Conservation (phyloP, 2,888 invertebrate species). For the Diachrysia chrysitis region DNA sequence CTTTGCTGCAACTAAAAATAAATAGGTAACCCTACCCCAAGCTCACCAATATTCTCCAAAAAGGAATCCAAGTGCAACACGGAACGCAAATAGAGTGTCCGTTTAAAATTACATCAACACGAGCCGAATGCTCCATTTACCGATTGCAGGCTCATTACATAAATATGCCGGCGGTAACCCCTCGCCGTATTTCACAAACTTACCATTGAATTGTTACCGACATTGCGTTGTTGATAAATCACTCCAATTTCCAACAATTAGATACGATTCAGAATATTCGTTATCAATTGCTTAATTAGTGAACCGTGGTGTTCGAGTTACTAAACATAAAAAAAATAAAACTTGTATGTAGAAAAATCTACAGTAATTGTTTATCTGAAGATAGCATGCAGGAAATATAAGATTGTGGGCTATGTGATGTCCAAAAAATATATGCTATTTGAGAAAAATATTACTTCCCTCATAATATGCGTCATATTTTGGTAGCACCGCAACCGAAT, state of each 20-base stretch:
- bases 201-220: slow-evolving; percentile 64
- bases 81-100: not conserved
- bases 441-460: too few relatives aligned
- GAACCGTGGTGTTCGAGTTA: slow-evolving; percentile 19
- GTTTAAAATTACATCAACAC: slow-evolving; percentile 47
- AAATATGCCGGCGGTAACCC: slow-evolving; percentile 31
- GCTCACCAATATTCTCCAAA: not conserved
- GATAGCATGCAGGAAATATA: too few relatives aligned
- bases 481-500: not conserved
- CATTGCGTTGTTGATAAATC: slow-evolving; percentile 58
- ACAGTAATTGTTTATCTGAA: too few relatives aligned
- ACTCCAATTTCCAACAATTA: slow-evolving; percentile 58
- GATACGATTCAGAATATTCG: slow-evolving; percentile 52
- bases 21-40: not conserved
- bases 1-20: too few relatives aligned
- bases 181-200: slow-evolving; percentile 70
- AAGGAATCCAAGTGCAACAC: slow-evolving; percentile 9
- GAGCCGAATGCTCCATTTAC: slow-evolving; percentile 50
- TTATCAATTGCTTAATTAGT: slow-evolving; percentile 44
- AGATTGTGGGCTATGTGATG: too few relatives aligned
- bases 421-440: too few relatives aligned
- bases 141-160: slow-evolving; percentile 66
- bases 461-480: too few relatives aligned
- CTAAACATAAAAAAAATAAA: not conserved
- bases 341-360: too few relatives aligned